Conservation (phyloP, 2,113 vertebrate genomes). For the Mustela lutreola region DNA sequence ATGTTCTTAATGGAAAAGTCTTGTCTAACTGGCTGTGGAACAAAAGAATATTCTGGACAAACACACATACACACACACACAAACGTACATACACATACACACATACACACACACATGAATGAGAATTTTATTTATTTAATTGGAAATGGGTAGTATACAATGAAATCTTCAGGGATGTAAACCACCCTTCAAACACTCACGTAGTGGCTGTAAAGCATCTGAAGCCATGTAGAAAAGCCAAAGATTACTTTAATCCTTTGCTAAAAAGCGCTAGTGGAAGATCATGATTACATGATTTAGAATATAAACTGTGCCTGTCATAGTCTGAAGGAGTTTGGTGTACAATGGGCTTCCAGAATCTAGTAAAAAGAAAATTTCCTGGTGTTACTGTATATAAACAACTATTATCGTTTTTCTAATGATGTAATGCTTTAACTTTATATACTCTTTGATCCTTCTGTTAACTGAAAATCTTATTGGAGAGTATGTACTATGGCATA, state of each 20-base stretch:
- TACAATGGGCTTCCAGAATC: constrained; percentile 50
- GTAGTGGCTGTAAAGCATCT: neutral
- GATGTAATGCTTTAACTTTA: constrained; percentile 23
- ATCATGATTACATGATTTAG: neutral
- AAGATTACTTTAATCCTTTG: neutral
- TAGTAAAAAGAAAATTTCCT: neutral
- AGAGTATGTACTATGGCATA: neutral
- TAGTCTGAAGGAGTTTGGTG: constrained; percentile 22
- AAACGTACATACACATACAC: neutral
- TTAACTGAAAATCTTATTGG: constrained; percentile 42
- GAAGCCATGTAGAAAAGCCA: neutral
- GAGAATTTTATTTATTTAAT: constrained; percentile 25
- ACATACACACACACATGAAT: neutral
- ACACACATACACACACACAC: neutral
- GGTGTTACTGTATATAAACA: constrained; percentile 13
- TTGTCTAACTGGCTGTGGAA: constrained; percentile 21
- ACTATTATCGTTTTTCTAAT: constrained; percentile 45
- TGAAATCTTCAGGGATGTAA: neutral
- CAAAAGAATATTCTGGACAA: constrained; percentile 51
- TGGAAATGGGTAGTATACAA: constrained; percentile 30
- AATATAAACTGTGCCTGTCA: neutral
- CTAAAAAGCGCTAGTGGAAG: neutral
- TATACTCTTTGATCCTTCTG: constrained; percentile 54
- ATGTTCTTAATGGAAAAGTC: constrained; percentile 1
- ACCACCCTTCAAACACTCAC: neutral